Conservation (phyloP, 2,888 invertebrate genomes). For the Acleris sparsana region DNA sequence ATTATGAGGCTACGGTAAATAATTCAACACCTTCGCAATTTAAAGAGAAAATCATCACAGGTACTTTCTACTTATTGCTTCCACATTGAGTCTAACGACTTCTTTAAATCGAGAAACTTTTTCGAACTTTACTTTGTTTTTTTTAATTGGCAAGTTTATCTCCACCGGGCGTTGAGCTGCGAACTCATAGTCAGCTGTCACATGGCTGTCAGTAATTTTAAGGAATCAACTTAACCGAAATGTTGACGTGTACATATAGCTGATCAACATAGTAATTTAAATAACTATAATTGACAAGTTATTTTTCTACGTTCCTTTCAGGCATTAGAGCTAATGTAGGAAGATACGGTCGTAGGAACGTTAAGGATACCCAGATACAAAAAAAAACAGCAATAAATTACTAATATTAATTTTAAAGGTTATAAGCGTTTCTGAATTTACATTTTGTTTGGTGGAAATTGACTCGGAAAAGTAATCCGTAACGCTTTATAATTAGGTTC, state of each 20-base stretch:
- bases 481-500: slow-evolving; percentile 83
- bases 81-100: too few species aligned
- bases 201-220: slow-evolving; percentile 84
- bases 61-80: too few species aligned
- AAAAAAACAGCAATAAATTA: slow-evolving; percentile 31
- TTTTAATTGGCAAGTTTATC: slow-evolving; percentile 67
- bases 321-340: slow-evolving; percentile 60
- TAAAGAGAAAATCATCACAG: too few species aligned
- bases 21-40: too few species aligned
- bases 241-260: slow-evolving; percentile 83
- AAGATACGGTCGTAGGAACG: slow-evolving; percentile 49
- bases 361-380: slow-evolving; percentile 40
- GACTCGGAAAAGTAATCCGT: slow-evolving; percentile 67
- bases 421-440: slow-evolving; percentile 51
- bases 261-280: slow-evolving; percentile 80
- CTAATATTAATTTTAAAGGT: slow-evolving; percentile 23
- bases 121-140: slow-evolving; percentile 39
- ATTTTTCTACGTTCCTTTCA: slow-evolving; percentile 81
- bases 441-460: slow-evolving; percentile 65
- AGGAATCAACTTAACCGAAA: slow-evolving; percentile 76
- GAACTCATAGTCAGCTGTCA: slow-evolving; percentile 83
- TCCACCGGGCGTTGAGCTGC: slow-evolving; percentile 71
- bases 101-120: too few species aligned
- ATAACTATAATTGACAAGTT: slow-evolving; percentile 79
- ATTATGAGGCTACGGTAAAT: too few species aligned